Base-by-base conservation (phyloP, 2,113 vertebrate species). In the Scomber scombrus region DNA sequence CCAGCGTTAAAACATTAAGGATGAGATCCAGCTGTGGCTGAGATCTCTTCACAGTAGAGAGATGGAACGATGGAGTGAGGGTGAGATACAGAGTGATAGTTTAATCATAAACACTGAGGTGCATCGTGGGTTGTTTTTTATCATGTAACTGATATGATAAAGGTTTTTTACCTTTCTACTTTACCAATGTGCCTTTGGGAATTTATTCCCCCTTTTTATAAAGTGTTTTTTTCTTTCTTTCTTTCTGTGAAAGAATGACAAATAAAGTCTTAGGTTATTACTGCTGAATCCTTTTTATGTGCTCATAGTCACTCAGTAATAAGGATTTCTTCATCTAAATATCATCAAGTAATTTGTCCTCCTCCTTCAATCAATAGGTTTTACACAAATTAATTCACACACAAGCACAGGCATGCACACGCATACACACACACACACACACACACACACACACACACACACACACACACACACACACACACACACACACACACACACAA, bases 291-390 rank as follows among this genome's bases (percentile, higher is more conserved):
- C 87, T 91, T 90, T 73, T 91, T 87, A 93, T 92, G 93, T 91
- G 95, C 93, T 93, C 93, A 87, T 95, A 95, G 95, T 96, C 90
- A 92, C 90, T 87, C 93, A 93, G 94, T 94, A 95, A 96, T 96
- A 95, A 97, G 95, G 94, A 95, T 95, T 96, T 95, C 94, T 96
- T 95, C 94, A 95, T 96, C 95, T 95, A 96, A 97, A 97, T 96
- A 96, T 96, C 95, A 96, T 95, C 92, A 96, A 96, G 87, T 95
- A 94, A 96, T 96, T 97, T 96, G 95, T 96, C 95, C 93, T 92
- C 26, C 85, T 81, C 73, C 87, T 94, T 81, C 47, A 95, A 96
- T 97, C 96, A 96, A 97, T 97, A 97, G 94, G 88, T 70, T 67
- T 85, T 64, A 62, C 57, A 65, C 69, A 75, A 74, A 83, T 82